Base-by-base conservation (phyloP, 2,797 vertebrate genomes). In the Myotis planiceps region DNA sequence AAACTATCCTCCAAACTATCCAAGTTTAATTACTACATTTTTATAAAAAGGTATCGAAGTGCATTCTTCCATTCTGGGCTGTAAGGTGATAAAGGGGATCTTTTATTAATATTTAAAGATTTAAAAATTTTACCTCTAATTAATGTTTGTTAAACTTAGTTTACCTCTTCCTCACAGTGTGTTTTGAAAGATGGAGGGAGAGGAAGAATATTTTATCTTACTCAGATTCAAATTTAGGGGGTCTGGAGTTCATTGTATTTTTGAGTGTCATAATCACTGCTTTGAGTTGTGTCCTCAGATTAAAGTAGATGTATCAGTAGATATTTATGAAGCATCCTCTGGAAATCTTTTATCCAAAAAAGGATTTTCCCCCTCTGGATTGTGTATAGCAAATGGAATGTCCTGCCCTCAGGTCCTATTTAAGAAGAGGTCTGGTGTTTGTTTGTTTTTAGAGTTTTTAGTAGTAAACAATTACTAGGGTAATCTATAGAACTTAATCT, bases 11-110 rank as follows among this genome's bases (percentile, higher is more conserved):
- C 27, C 45, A 65, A 29, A 55, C 21, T 68, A 9, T 53, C 25
- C 81, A 55, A 37, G 85, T 95, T 92, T 90, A 83, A 92, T 75
- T 82, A 42, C 2, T 87, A 14, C 15, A 19, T 51, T 80, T 96
- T 42, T 0, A 91, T 66, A 42, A 95, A 87, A 53, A 76, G n/a
- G 4, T 92, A 32, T 14, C 14, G 58, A 39, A 88, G n/a, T 90
- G 68, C 1, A 29, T 66, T 37, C 21, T 66, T 85, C 6, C 9
- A 19, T 84, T 95, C 84, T 37, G 49, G 32, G 21, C 16, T 88
- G 2, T 90, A 75, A 65, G n/a, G 47, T 78, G 29, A 53, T 92
- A 71, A 93, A 68, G 68, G 72, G 6, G 6, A 72, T 47, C 10
- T 37, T 74, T 18, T 23, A 39, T 68, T 90, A 68, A 55, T 88